These are phyloP conservation scores for Apotomis capreana DNA, from an alignment of 2,888 invertebrate species.

Conservation along the genomic window DNA sequence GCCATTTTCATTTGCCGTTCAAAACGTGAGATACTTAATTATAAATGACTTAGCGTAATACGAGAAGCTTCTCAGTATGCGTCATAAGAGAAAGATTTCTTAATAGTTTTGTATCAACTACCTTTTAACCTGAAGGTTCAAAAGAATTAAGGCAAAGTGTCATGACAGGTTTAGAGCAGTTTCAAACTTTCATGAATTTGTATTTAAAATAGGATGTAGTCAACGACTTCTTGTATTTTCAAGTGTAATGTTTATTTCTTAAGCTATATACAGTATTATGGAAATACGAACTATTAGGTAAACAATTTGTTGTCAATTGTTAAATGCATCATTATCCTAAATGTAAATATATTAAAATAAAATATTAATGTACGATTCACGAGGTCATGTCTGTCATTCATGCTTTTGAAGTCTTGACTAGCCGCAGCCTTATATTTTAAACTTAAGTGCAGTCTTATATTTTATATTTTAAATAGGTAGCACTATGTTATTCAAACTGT, in stretches of 20 bases:
- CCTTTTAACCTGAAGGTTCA: no score
- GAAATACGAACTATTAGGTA: conserved; percentile 45
- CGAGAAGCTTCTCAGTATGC: no score
- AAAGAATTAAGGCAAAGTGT: no score
- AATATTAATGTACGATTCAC: conserved; percentile 20
- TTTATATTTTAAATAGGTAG: no score
- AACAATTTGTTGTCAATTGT: conserved; percentile 68
- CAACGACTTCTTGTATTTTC: conserved; percentile 25
- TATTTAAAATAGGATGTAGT: conserved; percentile 14
- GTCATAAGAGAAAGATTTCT: no score
- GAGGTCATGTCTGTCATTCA: not conserved
- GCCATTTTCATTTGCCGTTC: no score
- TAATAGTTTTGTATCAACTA: no score
- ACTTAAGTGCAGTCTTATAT: no score
- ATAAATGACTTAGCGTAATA: no score
- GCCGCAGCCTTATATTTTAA: not conserved
- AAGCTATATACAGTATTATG: conserved; percentile 40
- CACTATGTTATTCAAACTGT: no score
- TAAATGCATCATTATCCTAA: conserved; percentile 53
- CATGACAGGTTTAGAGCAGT: not conserved
- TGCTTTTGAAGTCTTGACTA: not conserved
- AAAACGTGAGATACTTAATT: no score
- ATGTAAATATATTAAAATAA: conserved; percentile 45
- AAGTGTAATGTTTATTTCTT: conserved; percentile 26
- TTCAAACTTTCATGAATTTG: conserved; percentile 1